Conservation (phyloP, 2,797 vertebrate species). For the Melanotaenia boesemani region DNA sequence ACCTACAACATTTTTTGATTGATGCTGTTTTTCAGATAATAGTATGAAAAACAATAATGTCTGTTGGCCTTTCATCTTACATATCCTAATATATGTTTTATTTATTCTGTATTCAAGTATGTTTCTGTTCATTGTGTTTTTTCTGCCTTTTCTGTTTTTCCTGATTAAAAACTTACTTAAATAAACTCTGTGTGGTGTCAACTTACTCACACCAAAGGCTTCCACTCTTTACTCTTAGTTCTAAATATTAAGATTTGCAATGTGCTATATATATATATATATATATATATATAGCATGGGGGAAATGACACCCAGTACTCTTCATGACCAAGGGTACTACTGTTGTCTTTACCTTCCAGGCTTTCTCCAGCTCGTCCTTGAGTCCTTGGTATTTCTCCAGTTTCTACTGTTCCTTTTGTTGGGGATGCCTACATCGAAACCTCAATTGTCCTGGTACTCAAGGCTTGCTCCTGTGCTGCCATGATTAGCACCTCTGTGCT, state of each 20-base stretch:
- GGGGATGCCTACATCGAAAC: too few relatives aligned
- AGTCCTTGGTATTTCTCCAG: too few relatives aligned
- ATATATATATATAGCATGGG: too few relatives aligned
- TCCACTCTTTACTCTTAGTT: background rate
- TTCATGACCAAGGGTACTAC: too few relatives aligned
- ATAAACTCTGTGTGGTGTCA: constrained; percentile 10
- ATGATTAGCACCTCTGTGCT: too few relatives aligned
- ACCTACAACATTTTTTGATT: constrained; percentile 48
- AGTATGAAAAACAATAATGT: constrained; percentile 55
- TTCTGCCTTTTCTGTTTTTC: constrained; percentile 60
- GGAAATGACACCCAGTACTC: too few relatives aligned
- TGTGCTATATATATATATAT: background rate
- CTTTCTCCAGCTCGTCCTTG: too few relatives aligned
- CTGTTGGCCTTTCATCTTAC: constrained; percentile 52
- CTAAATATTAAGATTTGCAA: background rate
- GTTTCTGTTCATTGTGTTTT: constrained; percentile 54
- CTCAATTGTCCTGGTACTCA: too few relatives aligned
- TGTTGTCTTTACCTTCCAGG: too few relatives aligned
- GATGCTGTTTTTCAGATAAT: constrained; percentile 38
- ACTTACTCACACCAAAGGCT: background rate
- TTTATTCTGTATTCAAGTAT: constrained; percentile 70
- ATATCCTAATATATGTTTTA: constrained; percentile 72
- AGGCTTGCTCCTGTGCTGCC: too few relatives aligned
- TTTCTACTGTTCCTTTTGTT: too few relatives aligned
- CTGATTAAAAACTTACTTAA: constrained; percentile 75